Evolutionary conservation across 2,888 invertebrate genomes (phyloP).

Genomic region (Ormyrus labotus): DNA sequence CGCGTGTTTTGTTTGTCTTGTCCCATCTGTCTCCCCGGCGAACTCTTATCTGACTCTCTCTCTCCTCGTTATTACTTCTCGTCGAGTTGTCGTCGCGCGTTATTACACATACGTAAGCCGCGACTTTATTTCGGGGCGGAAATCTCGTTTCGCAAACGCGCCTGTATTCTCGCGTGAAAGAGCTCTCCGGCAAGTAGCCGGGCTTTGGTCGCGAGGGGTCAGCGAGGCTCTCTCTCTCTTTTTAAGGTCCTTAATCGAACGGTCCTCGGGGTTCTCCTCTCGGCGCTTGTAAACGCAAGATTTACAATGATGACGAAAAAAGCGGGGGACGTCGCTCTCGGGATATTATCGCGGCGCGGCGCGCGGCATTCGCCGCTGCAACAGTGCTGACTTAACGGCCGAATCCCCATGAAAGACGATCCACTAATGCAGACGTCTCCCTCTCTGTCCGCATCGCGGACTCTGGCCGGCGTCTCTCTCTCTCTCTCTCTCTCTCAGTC

Average conservation of each 20-base stretch:
- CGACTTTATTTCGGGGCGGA: too few relatives aligned
- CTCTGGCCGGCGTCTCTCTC: background rate
- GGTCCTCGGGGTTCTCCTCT: background rate
- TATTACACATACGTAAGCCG: too few relatives aligned
- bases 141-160: background rate
- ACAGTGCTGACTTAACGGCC: constrained; percentile 53
- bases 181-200: background rate
- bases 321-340: constrained; percentile 2
- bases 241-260: constrained; percentile 19
- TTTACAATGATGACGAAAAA: constrained; percentile 49
- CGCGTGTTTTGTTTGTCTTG: constrained; percentile 43
- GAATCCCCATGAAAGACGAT: constrained; percentile 55
- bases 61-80: constrained; percentile 38
- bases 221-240: too few relatives aligned
- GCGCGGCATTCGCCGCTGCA: background rate
- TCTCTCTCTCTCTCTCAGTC: constrained; percentile 18
- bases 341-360: constrained; percentile 16
- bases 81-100: background rate
- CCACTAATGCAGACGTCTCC: constrained; percentile 57
- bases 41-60: constrained; percentile 35
- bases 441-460: constrained; percentile 29
- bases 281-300: constrained; percentile 44
- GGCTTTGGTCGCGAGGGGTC: background rate
- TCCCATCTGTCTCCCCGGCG: constrained; percentile 48
- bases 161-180: background rate